Base-by-base conservation (phyloP, 2,113 vertebrate species). In the Scartelaos histophorus region DNA sequence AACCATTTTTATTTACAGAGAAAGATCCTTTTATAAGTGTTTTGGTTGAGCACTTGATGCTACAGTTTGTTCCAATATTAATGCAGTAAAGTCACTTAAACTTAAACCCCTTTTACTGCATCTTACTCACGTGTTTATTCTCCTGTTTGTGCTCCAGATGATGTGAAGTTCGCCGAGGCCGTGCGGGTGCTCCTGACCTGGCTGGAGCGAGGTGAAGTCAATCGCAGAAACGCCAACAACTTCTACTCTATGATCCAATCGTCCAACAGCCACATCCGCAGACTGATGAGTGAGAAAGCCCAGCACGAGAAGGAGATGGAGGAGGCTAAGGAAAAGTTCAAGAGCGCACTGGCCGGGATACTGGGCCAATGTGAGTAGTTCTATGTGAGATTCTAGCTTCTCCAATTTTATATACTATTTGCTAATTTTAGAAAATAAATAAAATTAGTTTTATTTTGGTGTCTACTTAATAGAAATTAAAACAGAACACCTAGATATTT, bases 241-340 rank as follows among this genome's bases (percentile, higher is more conserved):
- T 98, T 99, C 93, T 98, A 98, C 88, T 98, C 97, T 76, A 99
- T 99, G 97, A 97, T 99, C 92, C 97, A 99, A 89, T 97, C 96
- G 0, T 96, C 96, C 75, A 98, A 97, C 86, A 97, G 97, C 90
- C 97, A 99, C 71, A 89, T 98, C 77, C 96, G 97, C 69, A 90
- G 95, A 19, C 93, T 99, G 22, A 92, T 96, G 81, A 93, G 93
- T 0, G 97, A 98, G 90, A 98, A 98, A 80, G 94, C 94, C 0
- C 88, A 94, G 34, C 97, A 99, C 0, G 96, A 99, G 87, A 98
- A 97, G 78, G 97, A 97, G 85, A 95, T 99, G 97, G 97, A 99
- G 25, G 96, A 98, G 78, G 96, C 97, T 69, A 98, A 97, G 67
- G 97, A 99, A 61, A 98, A 97, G 74, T 98, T 99, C 91, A 99